These are phyloP conservation scores for Lanius collurio DNA, from an alignment of 2,113 vertebrate species.

Conservation along the genomic window DNA sequence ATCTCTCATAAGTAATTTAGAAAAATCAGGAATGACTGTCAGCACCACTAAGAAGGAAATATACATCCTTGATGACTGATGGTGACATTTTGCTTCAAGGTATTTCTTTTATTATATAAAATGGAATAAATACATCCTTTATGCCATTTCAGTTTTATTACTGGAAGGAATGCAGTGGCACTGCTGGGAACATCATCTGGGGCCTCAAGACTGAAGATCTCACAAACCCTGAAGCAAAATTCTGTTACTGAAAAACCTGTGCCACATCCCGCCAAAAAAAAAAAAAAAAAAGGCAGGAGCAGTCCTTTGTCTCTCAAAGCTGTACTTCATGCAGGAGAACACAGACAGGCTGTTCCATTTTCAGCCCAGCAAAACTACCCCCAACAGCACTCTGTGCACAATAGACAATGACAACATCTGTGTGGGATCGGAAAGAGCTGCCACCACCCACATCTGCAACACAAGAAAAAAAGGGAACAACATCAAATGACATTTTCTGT, in stretches of 20 bases:
- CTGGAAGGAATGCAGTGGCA: neutral
- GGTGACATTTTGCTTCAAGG: neutral
- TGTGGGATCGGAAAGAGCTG: constrained; percentile 13
- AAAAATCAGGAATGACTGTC: neutral
- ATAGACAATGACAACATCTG: constrained; percentile 53
- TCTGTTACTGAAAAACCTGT: neutral
- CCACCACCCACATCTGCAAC: constrained; percentile 23
- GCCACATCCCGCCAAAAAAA: neutral
- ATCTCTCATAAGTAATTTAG: neutral
- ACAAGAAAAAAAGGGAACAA: neutral
- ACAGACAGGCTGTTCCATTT: constrained; percentile 13
- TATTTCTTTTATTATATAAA: neutral
- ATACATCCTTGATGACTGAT: neutral
- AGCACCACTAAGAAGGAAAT: neutral
- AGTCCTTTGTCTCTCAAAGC: neutral
- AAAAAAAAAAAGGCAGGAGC: neutral
- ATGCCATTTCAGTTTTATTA: neutral
- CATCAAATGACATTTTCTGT: constrained; percentile 20
- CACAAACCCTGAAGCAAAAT: neutral
- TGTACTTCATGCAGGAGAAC: constrained; percentile 10
- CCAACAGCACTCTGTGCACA: neutral
- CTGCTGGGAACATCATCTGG: neutral
- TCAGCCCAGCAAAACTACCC: neutral
- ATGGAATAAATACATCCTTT: neutral
- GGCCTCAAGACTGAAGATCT: neutral